Conservation (phyloP, 2,113 vertebrate genomes). For the Pithys albifrons region DNA sequence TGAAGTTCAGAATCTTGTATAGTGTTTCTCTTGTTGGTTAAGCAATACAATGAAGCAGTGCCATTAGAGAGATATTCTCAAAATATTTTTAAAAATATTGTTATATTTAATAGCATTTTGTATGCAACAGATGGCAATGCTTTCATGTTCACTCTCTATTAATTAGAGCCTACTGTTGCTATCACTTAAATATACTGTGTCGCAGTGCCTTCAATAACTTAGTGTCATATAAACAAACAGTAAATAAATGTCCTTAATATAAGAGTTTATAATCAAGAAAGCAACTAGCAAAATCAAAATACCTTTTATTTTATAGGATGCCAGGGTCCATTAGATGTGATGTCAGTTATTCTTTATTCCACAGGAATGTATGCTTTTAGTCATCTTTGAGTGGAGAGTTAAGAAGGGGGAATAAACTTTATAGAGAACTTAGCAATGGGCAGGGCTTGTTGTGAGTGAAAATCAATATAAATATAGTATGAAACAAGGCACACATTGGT, state of each 20-base stretch:
- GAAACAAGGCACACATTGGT: not conserved
- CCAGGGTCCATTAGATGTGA: not conserved
- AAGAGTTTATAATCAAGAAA: not conserved
- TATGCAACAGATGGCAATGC: not conserved
- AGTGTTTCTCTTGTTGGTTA: not conserved
- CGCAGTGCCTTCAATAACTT: not conserved
- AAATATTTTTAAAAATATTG: not conserved
- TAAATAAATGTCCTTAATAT: not conserved
- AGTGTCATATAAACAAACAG: not conserved
- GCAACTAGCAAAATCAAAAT: not conserved
- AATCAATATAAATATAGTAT: conserved; percentile 29
- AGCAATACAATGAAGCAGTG: not conserved
- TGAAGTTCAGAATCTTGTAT: not conserved
- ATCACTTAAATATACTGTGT: not conserved
- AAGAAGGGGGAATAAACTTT: not conserved
- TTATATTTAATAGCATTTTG: not conserved
- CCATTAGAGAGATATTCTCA: not conserved
- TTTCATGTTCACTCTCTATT: not conserved
- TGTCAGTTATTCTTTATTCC: not conserved
- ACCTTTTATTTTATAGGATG: not conserved
- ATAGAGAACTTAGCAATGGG: not conserved
- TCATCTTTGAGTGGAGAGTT: not conserved
- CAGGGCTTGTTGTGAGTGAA: not conserved
- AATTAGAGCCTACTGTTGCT: not conserved
- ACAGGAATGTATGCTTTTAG: not conserved